Base-by-base conservation (phyloP, 2,113 vertebrate genomes). In the Diadophis punctatus region DNA sequence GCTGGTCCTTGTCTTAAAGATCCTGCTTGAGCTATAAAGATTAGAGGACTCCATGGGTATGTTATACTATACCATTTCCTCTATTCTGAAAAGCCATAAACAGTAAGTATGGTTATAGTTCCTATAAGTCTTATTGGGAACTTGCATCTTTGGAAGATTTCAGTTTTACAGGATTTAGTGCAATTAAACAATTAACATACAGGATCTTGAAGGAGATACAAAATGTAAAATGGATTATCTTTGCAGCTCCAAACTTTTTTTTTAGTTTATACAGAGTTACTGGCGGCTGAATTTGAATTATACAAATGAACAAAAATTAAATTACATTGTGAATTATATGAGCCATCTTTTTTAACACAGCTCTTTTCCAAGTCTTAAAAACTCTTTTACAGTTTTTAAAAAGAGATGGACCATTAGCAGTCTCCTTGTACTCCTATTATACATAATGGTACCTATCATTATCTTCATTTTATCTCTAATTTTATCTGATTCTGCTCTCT, bases 131-230 rank as follows among this genome's bases (percentile, higher is more conserved):
- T 84, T 88, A 0, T n/a, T 86, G 46, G 10, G 86, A 95, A 94
- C 86, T 51, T 60, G 48, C n/a, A 90, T 80, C 91, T 80, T 91
- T 96, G 91, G 86, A 96, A 94, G 84, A 90, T 90, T 97, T 96
- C 93, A 93, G 95, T 96, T 96, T 96, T 93, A 95, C 95, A 94
- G 94, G 93, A 96, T 96, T 97, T 96, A 95, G 92, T 90, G 55
- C 91, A 93, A 95, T 95, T 48, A 48, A 4, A 48, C 48, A 48
- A 48, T 48, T 48, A 48, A 48, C 48, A 48, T 49, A 80, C 86
- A 95, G 93, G 93, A 96, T 91, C 90, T 91, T 93, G 94, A 84
- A 95, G 92, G 95, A 90, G 89, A 92, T 60, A 93, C 96, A 97
- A 96, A 89, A 93, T 89, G 51, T 90, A 94, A 94, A 93, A 95